Evolutionary conservation across 2,888 invertebrate species (phyloP), one percentile per base, ranked within the genome.

Genomic region (Protophormia terraenovae): DNA sequence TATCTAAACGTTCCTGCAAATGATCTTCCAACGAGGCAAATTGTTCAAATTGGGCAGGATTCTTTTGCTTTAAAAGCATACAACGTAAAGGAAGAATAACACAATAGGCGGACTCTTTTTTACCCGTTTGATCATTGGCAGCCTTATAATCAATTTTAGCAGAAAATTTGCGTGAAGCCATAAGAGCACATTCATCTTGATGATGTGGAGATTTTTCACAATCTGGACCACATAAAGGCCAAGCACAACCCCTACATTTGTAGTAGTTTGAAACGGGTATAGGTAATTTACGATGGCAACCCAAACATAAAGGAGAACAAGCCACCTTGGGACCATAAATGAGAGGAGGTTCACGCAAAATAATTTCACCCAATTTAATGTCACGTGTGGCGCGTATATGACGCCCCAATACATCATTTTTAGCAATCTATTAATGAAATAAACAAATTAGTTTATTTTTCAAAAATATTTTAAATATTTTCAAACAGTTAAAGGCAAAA

Each of bases 341-440:
- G 1, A 96, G 93, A 0, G 96, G 96, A 84, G 93, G 93, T 89
- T 96, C 96, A 82, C 94, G 94, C 0, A 96, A 88, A 38, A 96
- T 95, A 87, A 95, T 93, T 93, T 96, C 95, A 38, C 96, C 96
- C 88, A 94, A 94, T 88, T 94, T 93, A 41, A 96, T 95, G 88
- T 96, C 95, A 85, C 96, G 93, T 0, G 95, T 95, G 0, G 96
- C 95, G 0, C 94, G 92, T 91, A 96, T 92, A 89, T 95, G 94
- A 22, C 96, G 93, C 22, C 96, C 96, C 2, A 95, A 89, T 0
- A 91, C 90, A 24, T 94, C 94, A 62, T 95, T 94, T 81, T 91
- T 93, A 86, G 92, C 93, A 19, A 95, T 91, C 92, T 95, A 94
- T 45, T 10, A 55, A 60, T 22, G 8, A 38, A 3, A 22, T 22